Conservation (phyloP, 1,140 invertebrate genomes). For the Pseudomyrmex dendroicus region DNA sequence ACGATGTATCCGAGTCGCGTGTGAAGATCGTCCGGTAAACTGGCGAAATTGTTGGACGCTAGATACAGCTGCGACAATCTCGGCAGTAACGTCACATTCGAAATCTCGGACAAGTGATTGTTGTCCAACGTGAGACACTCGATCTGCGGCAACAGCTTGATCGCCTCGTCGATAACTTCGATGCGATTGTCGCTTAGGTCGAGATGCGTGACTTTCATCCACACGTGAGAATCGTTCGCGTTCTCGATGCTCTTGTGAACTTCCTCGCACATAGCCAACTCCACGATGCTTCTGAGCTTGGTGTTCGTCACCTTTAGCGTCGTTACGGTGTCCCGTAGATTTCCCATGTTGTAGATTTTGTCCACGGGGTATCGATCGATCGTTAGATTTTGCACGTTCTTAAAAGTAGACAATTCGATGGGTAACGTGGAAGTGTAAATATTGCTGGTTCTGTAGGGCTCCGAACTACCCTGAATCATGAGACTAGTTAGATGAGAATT, state of each 20-base stretch:
- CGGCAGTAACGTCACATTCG: conserved; percentile 92
- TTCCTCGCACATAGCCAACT: conserved; percentile 92
- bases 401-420: conserved; percentile 93
- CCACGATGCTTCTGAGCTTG: conserved; percentile 87
- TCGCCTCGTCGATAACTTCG: conserved; percentile 91
- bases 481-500: conserved; percentile 90
- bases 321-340: conserved; percentile 89
- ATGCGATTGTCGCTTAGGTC: conserved; percentile 94
- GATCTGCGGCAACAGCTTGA: conserved; percentile 92
- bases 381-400: conserved; percentile 88
- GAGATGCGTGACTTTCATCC: conserved; percentile 85
- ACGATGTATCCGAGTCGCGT: conserved; percentile 95
- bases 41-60: conserved; percentile 90
- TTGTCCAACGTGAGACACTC: conserved; percentile 90
- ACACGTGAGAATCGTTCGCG: conserved; percentile 83
- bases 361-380: conserved; percentile 87
- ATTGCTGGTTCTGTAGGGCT: conserved; percentile 91
- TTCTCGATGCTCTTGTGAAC: conserved; percentile 86
- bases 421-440: conserved; percentile 91
- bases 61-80: conserved; percentile 91
- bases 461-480: conserved; percentile 89
- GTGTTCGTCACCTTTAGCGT: conserved; percentile 87
- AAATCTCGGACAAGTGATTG: conserved; percentile 91
- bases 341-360: conserved; percentile 89
- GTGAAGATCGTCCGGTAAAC: conserved; percentile 91